Evolutionary conservation across 2,888 invertebrate genomes (phyloP).

Genomic region (Monopis laevigella): DNA sequence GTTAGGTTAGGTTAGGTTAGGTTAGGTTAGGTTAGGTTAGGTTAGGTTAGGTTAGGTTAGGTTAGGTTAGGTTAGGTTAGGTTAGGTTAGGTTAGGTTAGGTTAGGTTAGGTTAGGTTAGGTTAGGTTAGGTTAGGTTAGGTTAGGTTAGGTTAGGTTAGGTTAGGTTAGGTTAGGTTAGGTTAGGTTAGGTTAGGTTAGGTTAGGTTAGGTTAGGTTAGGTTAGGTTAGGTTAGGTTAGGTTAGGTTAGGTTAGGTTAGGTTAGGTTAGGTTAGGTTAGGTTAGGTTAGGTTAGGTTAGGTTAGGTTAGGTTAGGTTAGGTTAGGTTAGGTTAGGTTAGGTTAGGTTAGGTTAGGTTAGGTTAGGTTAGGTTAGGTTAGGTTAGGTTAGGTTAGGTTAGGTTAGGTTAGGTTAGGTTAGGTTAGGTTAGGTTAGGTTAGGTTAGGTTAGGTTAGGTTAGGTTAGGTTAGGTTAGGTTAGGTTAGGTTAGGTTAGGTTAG

Average conservation of each 20-base stretch:
- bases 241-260: conserved; percentile 14
- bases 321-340: too few species aligned
- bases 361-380: too few species aligned
- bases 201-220: conserved; percentile 15
- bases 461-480: too few species aligned
- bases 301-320: conserved; percentile 4
- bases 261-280: conserved; percentile 15
- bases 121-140: conserved; percentile 15
- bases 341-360: too few species aligned
- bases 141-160: conserved; percentile 13
- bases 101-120: conserved; percentile 16
- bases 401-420: too few species aligned
- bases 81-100: conserved; percentile 17
- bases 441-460: too few species aligned
- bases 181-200: conserved; percentile 6
- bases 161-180: conserved; percentile 15
- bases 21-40: conserved; percentile 15
- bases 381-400: too few species aligned
- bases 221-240: conserved; percentile 13
- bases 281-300: conserved; percentile 5
- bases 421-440: too few species aligned
- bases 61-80: conserved; percentile 15
- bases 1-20: conserved; percentile 14
- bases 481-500: too few species aligned
- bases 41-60: not conserved